A percentile compares a stretch with the other conserved stretches of the same genome.
These are phyloP conservation scores for Drosophila aff. DNA, from an alignment of 1,140 invertebrate genomes.

Conservation along the genomic window DNA sequence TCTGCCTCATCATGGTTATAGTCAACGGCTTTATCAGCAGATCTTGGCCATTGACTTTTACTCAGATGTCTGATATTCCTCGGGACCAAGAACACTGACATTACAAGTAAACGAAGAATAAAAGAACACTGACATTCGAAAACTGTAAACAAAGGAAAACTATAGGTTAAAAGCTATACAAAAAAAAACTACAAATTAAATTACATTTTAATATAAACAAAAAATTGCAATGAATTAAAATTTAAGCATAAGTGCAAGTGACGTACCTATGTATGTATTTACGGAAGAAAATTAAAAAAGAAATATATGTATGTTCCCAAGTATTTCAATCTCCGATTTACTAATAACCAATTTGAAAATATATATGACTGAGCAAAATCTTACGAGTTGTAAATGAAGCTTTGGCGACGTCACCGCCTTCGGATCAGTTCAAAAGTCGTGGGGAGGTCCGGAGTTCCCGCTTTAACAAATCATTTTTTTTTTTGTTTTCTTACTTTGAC, in stretches of 20 bases:
- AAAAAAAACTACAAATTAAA: no score
- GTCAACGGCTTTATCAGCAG: slow-evolving; percentile 16
- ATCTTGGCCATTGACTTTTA: slow-evolving; percentile 42
- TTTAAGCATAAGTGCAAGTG: no score
- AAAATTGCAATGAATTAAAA: background rate
- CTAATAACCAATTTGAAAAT: background rate
- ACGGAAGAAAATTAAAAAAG: background rate
- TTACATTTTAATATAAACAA: background rate
- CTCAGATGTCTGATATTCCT: background rate
- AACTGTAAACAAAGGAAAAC: no score
- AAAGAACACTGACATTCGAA: no score
- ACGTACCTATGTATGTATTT: no score
- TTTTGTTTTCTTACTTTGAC: background rate
- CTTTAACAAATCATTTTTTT: background rate
- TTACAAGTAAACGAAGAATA: background rate
- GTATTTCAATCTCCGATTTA: background rate
- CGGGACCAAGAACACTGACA: background rate
- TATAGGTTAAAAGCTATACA: no score
- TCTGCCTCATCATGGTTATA: slow-evolving; percentile 4
- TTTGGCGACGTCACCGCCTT: slow-evolving; percentile 1
- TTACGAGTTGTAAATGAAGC: background rate
- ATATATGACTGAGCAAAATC: background rate
- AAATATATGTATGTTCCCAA: background rate
- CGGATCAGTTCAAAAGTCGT: background rate
- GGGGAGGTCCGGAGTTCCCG: slow-evolving; percentile 1